Conservation (phyloP, 2,113 vertebrate genomes). For the Trachemys scripta region DNA sequence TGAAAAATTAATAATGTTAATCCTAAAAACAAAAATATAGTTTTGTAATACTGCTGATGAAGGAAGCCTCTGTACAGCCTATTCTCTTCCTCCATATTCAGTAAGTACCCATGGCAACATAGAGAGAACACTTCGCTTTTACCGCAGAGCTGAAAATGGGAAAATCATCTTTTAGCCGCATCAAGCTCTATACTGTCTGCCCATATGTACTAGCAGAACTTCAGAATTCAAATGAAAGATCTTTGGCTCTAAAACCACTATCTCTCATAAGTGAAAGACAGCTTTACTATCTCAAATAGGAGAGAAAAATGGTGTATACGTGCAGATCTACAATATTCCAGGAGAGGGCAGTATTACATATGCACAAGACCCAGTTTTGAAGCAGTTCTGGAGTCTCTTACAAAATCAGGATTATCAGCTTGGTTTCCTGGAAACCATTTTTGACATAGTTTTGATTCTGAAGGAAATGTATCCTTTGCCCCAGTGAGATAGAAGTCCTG, state of each 20-base stretch:
- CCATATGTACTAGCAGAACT: background rate
- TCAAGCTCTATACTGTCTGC: background rate
- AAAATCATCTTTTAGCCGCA: background rate
- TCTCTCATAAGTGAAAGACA: background rate
- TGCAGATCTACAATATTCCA: background rate
- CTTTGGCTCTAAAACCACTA: background rate
- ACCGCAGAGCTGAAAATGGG: background rate
- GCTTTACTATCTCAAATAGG: background rate
- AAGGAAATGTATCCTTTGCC: background rate
- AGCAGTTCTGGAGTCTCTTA: background rate
- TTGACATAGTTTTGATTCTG: background rate
- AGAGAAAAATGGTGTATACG: background rate
- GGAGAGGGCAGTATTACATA: background rate
- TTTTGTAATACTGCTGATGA: background rate
- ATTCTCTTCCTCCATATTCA: background rate
- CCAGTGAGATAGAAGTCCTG: background rate
- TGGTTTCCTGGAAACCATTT: background rate
- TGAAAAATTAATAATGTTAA: background rate
- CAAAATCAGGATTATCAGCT: background rate
- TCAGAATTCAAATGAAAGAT: background rate
- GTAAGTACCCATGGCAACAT: background rate
- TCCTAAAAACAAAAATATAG: background rate
- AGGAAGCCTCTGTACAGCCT: background rate
- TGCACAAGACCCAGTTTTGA: background rate
- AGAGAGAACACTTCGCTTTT: background rate